Evolutionary conservation across 2,113 vertebrate species (phyloP).

Genomic region (Corydoras sp.): DNA sequence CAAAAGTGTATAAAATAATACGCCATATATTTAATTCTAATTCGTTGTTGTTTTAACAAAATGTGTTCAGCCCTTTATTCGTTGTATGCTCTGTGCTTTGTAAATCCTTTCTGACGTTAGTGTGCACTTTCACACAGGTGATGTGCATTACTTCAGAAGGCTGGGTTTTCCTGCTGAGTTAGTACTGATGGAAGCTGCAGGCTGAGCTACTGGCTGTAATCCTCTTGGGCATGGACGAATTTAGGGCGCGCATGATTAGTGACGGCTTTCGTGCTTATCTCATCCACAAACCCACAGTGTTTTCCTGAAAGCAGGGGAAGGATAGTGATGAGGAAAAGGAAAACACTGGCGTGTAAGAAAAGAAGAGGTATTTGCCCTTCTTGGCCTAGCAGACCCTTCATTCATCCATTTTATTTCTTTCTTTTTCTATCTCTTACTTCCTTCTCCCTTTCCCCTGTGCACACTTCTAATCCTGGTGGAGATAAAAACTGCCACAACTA

Average conservation of each 20-base stretch:
- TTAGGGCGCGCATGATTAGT: slow-evolving; percentile 72
- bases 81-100: too few species aligned
- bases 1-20: too few species aligned
- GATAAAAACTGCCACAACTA: slow-evolving; percentile 22
- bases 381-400: slow-evolving; percentile 16
- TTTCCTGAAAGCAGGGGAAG: slow-evolving; percentile 11
- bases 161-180: slow-evolving; percentile 34
- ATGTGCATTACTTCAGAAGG: slow-evolving; percentile 8
- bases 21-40: too few species aligned
- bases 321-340: slow-evolving; percentile 20
- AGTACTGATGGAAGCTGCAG: slow-evolving; percentile 42
- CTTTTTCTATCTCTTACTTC: neutral
- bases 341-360: neutral
- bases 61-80: too few species aligned
- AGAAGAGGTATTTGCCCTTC: neutral
- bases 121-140: neutral
- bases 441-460: slow-evolving; percentile 10
- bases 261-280: slow-evolving; percentile 58
- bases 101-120: too few species aligned
- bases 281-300: slow-evolving; percentile 22
- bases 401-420: slow-evolving; percentile 33
- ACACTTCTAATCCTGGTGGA: slow-evolving; percentile 35
- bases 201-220: slow-evolving; percentile 50
- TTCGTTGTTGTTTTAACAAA: too few species aligned
- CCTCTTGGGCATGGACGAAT: slow-evolving; percentile 63